These are phyloP conservation scores for Rhynchonycteris naso DNA, from an alignment of 2,797 vertebrate genomes.

Conservation along the genomic window DNA sequence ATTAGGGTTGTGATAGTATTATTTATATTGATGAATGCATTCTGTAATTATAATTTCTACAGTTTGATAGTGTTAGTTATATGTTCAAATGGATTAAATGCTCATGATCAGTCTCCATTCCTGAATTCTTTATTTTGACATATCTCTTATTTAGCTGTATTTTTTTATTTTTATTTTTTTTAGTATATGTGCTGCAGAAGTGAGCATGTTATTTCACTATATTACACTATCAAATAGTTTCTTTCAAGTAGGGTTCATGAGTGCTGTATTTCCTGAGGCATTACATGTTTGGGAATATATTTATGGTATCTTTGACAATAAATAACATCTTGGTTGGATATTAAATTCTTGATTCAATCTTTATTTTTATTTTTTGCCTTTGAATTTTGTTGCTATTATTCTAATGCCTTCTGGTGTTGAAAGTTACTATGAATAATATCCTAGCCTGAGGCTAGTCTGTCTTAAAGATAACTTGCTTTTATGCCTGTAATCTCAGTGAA, in stretches of 20 bases:
- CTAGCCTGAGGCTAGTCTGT: conserved; percentile 19
- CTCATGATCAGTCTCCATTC: background rate
- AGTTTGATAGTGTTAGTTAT: background rate
- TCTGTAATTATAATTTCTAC: background rate
- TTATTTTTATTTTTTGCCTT: conserved; percentile 61
- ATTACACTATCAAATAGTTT: background rate
- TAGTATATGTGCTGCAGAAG: no score
- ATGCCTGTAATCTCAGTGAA: background rate
- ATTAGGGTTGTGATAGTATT: background rate
- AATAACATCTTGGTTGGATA: conserved; percentile 37
- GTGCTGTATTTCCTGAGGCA: background rate
- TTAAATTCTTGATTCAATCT: conserved; percentile 53
- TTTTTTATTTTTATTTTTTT: background rate
- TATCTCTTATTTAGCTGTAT: background rate
- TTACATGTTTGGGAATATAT: background rate
- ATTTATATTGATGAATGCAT: background rate
- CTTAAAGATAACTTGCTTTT: background rate
- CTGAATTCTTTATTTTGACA: background rate
- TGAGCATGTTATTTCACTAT: background rate
- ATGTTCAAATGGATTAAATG: background rate
- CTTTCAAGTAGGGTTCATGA: background rate
- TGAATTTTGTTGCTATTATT: conserved; percentile 41
- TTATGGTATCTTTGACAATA: conserved; percentile 48
- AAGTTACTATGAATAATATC: conserved; percentile 18
- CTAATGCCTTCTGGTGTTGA: background rate